Evolutionary conservation across 2,888 invertebrate genomes (phyloP).

Genomic region (Coelogynopora nodosa): DNA sequence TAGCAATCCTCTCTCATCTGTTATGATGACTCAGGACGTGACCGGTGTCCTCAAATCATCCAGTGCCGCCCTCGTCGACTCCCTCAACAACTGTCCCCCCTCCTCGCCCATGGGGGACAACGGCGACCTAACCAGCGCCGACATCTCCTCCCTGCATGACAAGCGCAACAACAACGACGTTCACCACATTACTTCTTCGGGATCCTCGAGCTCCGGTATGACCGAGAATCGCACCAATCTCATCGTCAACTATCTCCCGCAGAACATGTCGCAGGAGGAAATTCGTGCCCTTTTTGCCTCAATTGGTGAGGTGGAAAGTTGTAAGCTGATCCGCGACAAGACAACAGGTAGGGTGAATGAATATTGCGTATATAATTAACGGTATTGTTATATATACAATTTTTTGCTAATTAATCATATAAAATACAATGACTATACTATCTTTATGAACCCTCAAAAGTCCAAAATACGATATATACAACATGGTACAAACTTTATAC

Average conservation of each 20-base stretch:
- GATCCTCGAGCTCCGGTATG: neutral
- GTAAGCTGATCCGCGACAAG: constrained; percentile 97
- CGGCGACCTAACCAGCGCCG: neutral
- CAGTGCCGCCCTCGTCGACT: neutral
- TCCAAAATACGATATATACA: too few relatives aligned
- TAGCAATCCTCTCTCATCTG: neutral
- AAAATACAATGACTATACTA: too few relatives aligned
- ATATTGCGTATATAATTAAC: too few relatives aligned
- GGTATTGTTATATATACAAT: too few relatives aligned
- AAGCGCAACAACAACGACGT: neutral
- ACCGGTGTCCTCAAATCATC: neutral
- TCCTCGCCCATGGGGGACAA: neutral
- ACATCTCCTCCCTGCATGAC: neutral
- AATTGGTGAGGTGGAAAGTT: constrained; percentile 97
- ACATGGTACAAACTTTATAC: too few relatives aligned
- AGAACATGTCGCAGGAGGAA: constrained; percentile 99
- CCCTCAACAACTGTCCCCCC: neutral
- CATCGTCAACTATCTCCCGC: constrained; percentile 98
- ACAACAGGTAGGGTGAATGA: constrained; percentile 72
- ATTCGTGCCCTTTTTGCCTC: constrained; percentile 93
- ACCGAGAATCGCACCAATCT: constrained; percentile 95
- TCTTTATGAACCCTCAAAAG: too few relatives aligned
- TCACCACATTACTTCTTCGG: neutral
- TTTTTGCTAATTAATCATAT: too few relatives aligned
- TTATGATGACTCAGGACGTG: neutral